Conservation (phyloP, 2,113 vertebrate species). For the Myrmophylax atrothorax region DNA sequence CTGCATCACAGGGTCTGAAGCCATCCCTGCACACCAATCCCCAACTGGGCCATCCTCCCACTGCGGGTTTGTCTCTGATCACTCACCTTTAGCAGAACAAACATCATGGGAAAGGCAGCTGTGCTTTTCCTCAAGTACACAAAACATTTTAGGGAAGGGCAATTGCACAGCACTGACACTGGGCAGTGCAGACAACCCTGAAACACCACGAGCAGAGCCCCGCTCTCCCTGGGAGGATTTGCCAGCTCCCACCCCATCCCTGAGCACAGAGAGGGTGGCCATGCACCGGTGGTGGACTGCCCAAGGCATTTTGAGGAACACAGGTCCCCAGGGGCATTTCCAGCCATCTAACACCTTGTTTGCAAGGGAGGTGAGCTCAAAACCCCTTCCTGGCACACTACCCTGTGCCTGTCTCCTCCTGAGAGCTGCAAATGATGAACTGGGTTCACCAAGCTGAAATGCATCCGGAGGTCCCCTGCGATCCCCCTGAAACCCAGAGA, state of each 20-base stretch:
- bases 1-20: not conserved
- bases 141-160: not conserved
- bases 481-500: not conserved
- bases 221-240: not conserved
- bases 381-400: not conserved
- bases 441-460: not conserved
- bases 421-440: not conserved
- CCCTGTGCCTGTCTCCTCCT: not conserved
- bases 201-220: not conserved
- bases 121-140: not conserved
- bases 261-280: not conserved
- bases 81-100: not conserved
- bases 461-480: not conserved
- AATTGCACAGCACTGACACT: fast-evolving
- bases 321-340: not conserved
- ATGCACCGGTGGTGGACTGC: fast-evolving
- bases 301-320: not conserved
- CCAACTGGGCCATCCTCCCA: not conserved
- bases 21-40: not conserved
- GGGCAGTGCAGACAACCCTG: not conserved
- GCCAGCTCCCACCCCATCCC: fast-evolving
- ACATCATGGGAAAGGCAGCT: fast-evolving
- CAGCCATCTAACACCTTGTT: not conserved
- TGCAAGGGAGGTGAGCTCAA: not conserved
- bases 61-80: not conserved